Evolutionary conservation across 1,140 invertebrate genomes (phyloP), one percentile per base, ranked within the genome.

Genomic region (Cardiocondyla obscurior): DNA sequence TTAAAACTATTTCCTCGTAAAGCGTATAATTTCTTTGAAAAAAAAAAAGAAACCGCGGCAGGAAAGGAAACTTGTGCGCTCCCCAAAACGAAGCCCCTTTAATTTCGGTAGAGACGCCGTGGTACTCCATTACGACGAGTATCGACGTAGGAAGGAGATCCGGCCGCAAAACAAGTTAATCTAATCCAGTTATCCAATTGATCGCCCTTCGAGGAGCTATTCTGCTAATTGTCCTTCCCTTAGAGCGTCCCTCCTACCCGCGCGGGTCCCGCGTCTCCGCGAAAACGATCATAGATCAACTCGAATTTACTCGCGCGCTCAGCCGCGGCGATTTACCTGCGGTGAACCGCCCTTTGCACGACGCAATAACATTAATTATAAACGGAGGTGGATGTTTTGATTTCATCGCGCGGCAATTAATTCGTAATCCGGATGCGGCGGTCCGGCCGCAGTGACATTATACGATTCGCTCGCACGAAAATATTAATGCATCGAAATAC

Each of bases 141-240:
- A 67, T 36, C 58, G 81, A 84, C 57, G 77, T 81, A 85, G 46
- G 81, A 83, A 89, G 83, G 84, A 79, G 87, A 85, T 79, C 76
- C 70, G 70, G 88, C 92, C 91, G 76, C 88, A 89, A 85, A 91
- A 91, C 89, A 87, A 91, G 91, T 93, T 91, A 91, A 90, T 84
- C 84, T 90, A 91, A 93, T 90, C 86, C 82, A 64, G 84, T 92
- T 93, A 93, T 88, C 90, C 90, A 83, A 92, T 92, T 88, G 90
- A 92, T 91, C 88, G 72, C 88, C 89, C 88, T 90, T 90, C 81
- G 85, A 81, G 87, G 83, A 90, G 81, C 90, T 87, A 93, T 92
- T 92, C 90, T 86, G 82, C 88, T 91, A 91, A 92, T 94, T 93
- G 90, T 92, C 85, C 87, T 74, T 84, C 83, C 57, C 85, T 79